Conservation (phyloP, 2,113 vertebrate genomes). For the Tragelaphus imberbis region DNA sequence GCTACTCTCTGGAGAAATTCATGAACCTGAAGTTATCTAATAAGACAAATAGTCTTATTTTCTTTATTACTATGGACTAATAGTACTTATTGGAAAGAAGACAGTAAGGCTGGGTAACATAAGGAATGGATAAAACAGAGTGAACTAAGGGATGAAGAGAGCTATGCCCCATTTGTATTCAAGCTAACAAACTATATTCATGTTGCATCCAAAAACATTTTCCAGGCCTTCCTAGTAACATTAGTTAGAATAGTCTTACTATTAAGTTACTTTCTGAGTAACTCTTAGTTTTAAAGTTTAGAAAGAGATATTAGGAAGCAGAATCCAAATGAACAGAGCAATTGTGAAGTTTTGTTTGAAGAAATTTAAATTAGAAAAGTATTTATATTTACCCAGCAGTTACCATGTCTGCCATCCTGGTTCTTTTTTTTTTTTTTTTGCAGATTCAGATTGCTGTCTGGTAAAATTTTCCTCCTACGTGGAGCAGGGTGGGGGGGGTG, state of each 20-base stretch:
- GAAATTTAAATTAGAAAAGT: neutral
- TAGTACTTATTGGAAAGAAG: conserved; percentile 16
- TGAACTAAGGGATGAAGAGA: neutral
- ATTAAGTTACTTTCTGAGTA: neutral
- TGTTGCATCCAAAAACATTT: neutral
- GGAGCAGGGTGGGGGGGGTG: fast-evolving
- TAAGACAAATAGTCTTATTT: neutral
- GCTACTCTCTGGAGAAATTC: neutral
- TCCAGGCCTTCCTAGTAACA: neutral
- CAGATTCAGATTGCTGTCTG: neutral
- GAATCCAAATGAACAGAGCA: neutral
- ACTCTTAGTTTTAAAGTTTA: neutral
- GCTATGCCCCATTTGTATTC: neutral
- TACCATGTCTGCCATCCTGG: neutral
- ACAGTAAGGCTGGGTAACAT: neutral
- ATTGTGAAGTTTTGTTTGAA: neutral
- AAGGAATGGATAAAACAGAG: neutral
- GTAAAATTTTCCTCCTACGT: neutral
- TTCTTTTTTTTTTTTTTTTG: neutral
- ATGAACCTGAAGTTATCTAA: conserved; percentile 36
- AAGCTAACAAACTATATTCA: neutral
- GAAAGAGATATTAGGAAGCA: neutral
- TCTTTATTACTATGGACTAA: neutral
- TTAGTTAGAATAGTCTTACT: neutral
- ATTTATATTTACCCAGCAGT: neutral